Evolutionary conservation across 2,113 vertebrate genomes (phyloP).

Genomic region (Phalacrocorax pelagicus): DNA sequence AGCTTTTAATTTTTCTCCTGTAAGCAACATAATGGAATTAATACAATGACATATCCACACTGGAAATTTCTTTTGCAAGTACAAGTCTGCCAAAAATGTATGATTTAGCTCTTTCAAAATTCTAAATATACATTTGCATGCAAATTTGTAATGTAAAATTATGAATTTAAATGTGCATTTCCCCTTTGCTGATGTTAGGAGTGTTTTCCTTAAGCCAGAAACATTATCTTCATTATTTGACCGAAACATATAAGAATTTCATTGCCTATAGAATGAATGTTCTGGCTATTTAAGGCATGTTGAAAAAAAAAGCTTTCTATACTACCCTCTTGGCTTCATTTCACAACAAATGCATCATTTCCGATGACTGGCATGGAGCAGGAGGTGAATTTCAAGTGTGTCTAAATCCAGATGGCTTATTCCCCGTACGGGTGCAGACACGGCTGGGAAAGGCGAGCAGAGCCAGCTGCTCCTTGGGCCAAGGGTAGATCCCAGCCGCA

Average conservation of each 20-base stretch:
- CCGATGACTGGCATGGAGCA: background rate
- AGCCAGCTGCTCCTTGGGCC: background rate
- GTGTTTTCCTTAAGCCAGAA: background rate
- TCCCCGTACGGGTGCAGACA: fast-evolving
- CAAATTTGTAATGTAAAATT: background rate
- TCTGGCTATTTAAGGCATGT: background rate
- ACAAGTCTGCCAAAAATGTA: background rate
- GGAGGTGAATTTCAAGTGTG: constrained; percentile 46
- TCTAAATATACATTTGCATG: constrained; percentile 30
- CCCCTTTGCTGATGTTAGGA: background rate
- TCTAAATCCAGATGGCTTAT: constrained; percentile 17
- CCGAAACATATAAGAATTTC: background rate
- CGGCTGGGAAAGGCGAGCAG: fast-evolving
- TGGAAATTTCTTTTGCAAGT: background rate
- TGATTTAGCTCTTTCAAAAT: constrained; percentile 10
- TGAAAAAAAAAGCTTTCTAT: background rate
- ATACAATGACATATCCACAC: background rate
- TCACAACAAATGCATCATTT: constrained; percentile 13
- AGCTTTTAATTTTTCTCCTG: background rate
- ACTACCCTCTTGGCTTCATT: constrained; percentile 18
- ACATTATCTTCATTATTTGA: background rate
- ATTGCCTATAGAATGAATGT: background rate
- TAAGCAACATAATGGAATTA: background rate
- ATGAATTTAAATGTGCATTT: background rate
- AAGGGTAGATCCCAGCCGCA: background rate